phyloP scores from a whole-genome alignment of 2,797 vertebrate genomes.

The Kryptolebias ocellatus region DNA sequence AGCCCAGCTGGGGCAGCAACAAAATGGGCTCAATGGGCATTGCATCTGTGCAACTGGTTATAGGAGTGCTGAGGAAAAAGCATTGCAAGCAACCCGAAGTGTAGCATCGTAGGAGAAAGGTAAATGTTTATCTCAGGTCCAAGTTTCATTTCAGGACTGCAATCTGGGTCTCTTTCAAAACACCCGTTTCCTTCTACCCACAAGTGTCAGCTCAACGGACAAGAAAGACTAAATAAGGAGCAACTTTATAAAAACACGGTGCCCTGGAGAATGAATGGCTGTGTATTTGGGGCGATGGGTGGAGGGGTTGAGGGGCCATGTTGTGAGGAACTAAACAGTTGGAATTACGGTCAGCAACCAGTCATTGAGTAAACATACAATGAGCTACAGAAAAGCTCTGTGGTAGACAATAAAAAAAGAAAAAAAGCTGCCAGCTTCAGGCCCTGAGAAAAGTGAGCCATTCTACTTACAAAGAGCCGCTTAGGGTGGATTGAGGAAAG shows the following conservation, averaged over 20 bases:
- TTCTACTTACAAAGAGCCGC: conserved; percentile 91
- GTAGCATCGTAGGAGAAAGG: conserved; percentile 45
- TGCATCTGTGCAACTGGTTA: conserved; percentile 39
- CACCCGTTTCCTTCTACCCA: conserved; percentile 39
- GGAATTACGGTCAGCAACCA: conserved; percentile 83
- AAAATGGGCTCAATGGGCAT: conserved; percentile 66
- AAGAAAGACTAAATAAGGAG: conserved; percentile 70
- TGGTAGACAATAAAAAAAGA: conserved; percentile 71
- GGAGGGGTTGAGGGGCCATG: conserved; percentile 66
- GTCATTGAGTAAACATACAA: conserved; percentile 89
- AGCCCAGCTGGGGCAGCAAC: conserved; percentile 67
- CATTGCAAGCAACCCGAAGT: conserved; percentile 19
- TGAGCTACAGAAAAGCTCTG: conserved; percentile 82
- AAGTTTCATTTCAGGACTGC: conserved; percentile 41
- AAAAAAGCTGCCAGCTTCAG: conserved; percentile 85
- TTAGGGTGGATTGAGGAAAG: conserved; percentile 85
- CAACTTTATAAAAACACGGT: conserved; percentile 73
- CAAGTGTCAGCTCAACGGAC: conserved; percentile 64
- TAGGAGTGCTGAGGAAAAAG: conserved; percentile 17
- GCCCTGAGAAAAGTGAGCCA: conserved; percentile 88
- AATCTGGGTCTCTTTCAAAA: conserved; percentile 60
- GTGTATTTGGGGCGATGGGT: conserved; percentile 56
- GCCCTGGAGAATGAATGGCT: conserved; percentile 55
- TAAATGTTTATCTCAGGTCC: conserved; percentile 62
- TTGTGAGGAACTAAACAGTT: conserved; percentile 85